A percentile compares a stretch with the other conserved stretches of the same genome.
Conservation (phyloP, 2,113 vertebrate species). For the Epinephelus lanceolatus region DNA sequence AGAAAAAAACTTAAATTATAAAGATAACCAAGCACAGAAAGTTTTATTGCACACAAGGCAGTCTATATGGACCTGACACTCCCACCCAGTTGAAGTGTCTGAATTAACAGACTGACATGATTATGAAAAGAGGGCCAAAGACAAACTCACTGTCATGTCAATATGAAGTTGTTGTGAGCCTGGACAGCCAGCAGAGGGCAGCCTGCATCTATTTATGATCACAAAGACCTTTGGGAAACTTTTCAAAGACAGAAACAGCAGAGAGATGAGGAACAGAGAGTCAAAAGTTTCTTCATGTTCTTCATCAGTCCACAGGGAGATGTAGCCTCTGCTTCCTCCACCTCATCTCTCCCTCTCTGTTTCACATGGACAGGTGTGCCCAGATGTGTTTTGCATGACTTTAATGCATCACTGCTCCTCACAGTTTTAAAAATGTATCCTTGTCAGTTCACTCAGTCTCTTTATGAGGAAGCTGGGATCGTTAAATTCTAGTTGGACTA, state of each 20-base stretch:
- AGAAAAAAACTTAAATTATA: too few species aligned
- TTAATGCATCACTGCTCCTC: too few species aligned
- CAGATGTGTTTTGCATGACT: too few species aligned
- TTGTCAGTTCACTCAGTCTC: too few species aligned
- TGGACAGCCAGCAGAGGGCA: conserved; percentile 29
- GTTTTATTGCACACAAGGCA: too few species aligned
- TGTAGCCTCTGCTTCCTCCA: too few species aligned
- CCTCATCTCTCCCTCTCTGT: not conserved
- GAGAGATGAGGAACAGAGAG: not conserved
- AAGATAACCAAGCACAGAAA: too few species aligned
- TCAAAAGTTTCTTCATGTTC: not conserved
- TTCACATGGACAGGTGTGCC: conserved; percentile 17
- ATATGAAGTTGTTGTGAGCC: not conserved
- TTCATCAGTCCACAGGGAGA: not conserved
- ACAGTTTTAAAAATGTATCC: too few species aligned
- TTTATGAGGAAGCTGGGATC: too few species aligned
- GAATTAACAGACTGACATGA: not conserved
- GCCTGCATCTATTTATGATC: not conserved
- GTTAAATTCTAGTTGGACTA: too few species aligned
- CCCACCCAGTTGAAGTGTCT: not conserved
- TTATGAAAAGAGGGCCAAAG: not conserved
- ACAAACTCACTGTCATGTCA: not conserved
- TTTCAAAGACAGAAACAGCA: not conserved
- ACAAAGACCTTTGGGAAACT: not conserved
- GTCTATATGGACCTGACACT: too few species aligned